Evolutionary conservation across 2,797 vertebrate genomes (phyloP).

Genomic region (Pipistrellus kuhlii): DNA sequence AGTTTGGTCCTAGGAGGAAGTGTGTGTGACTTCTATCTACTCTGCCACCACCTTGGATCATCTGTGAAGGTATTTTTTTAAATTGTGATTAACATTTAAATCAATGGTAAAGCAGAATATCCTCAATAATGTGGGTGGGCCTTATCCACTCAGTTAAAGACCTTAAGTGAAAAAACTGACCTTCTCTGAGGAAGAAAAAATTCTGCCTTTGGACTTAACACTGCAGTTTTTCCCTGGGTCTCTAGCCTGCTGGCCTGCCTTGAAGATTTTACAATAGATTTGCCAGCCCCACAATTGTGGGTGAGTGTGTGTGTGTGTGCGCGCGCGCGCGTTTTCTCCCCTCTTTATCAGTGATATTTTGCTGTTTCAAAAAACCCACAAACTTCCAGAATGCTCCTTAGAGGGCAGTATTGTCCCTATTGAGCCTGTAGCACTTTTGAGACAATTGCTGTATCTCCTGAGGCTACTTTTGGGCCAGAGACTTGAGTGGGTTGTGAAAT

Average conservation of each 20-base stretch:
- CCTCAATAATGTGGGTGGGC: background rate
- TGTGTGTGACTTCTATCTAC: background rate
- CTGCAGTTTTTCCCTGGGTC: background rate
- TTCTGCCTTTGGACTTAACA: background rate
- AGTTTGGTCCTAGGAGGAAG: background rate
- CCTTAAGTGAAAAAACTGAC: constrained; percentile 29
- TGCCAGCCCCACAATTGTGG: background rate
- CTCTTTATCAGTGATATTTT: constrained; percentile 47
- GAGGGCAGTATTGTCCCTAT: constrained; percentile 29
- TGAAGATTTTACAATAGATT: background rate
- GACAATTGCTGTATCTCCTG: background rate
- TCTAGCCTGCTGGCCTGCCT: background rate
- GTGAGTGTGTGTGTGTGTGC: background rate
- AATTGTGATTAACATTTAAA: constrained; percentile 58
- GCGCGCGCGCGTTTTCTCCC: background rate
- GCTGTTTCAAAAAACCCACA: constrained; percentile 34
- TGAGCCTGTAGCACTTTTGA: background rate
- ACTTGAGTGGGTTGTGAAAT: constrained; percentile 19
- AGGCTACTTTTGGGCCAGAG: background rate
- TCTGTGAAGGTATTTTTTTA: background rate
- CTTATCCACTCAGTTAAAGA: background rate
- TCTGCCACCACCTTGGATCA: background rate
- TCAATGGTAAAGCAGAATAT: constrained; percentile 18
- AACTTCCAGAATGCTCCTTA: constrained; percentile 25
- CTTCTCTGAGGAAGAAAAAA: constrained; percentile 24